phyloP scores from a whole-genome alignment of 2,888 invertebrate genomes.

The Chaitophorus viminalis region DNA sequence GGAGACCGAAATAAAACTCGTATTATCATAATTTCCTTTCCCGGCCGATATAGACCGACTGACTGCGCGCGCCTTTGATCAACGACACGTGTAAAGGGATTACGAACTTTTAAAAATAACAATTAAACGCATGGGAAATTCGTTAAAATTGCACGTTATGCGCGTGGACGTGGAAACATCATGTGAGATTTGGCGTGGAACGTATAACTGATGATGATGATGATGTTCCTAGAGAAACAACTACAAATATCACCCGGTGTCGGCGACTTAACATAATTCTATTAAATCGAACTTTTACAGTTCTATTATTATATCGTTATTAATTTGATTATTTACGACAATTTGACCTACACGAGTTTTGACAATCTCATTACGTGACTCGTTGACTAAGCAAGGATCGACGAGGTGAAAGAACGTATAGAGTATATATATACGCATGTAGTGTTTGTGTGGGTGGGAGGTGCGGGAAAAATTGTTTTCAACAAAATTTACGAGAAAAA shows the following conservation, averaged over 20 bases:
- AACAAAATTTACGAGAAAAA: slow-evolving; percentile 35
- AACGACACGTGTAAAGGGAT: background rate
- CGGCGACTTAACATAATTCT: background rate
- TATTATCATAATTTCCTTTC: slow-evolving; percentile 7
- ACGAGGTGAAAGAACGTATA: background rate
- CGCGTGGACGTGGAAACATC: background rate
- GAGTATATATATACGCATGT: background rate
- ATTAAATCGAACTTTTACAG: background rate
- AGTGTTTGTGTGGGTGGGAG: too few species aligned
- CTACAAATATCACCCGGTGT: background rate
- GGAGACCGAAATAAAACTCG: background rate
- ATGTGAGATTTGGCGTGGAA: too few species aligned
- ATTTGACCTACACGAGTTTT: background rate
- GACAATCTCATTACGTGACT: slow-evolving; percentile 21
- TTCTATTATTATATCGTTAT: background rate
- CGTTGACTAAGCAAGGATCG: background rate
- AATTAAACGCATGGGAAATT: background rate
- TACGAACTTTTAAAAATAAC: background rate
- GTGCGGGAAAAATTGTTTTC: slow-evolving; percentile 22
- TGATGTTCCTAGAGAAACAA: background rate
- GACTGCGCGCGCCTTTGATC: background rate
- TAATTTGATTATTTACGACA: background rate
- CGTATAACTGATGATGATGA: too few species aligned
- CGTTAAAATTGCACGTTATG: background rate
- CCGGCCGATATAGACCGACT: background rate